Conservation (phyloP, 1,140 invertebrate species). For the Drosophila watanabei region DNA sequence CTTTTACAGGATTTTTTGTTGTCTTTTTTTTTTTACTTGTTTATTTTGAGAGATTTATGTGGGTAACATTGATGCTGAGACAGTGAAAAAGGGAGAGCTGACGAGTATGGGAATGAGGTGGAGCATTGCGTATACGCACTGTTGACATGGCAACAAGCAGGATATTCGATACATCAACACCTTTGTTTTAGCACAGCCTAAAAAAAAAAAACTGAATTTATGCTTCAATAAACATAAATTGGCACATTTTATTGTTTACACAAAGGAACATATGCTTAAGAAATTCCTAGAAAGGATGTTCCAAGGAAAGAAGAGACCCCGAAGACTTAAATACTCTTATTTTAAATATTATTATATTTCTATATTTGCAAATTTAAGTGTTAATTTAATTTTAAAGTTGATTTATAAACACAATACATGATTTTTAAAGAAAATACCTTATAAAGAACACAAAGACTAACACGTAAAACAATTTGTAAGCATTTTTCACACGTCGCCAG, state of each 20-base stretch:
- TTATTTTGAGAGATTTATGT: slow-evolving; percentile 73
- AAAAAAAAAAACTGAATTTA: slow-evolving; percentile 66
- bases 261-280: slow-evolving; percentile 62
- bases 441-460: neutral
- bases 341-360: neutral
- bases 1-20: slow-evolving; percentile 25
- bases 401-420: neutral
- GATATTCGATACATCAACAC: slow-evolving; percentile 59
- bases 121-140: slow-evolving; percentile 50
- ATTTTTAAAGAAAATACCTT: neutral
- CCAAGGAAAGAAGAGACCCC: neutral
- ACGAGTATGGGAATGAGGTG: slow-evolving; percentile 23
- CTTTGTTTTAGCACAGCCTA: slow-evolving; percentile 19
- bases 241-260: slow-evolving; percentile 69
- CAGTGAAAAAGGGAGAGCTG: slow-evolving; percentile 8
- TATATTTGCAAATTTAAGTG: neutral
- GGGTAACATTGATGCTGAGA: slow-evolving; percentile 60
- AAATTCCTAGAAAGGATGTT: slow-evolving; percentile 47
- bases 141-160: slow-evolving; percentile 39
- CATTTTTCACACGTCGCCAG: slow-evolving; percentile 43
- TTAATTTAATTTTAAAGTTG: neutral
- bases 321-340: slow-evolving; percentile 2
- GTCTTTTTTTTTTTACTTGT: slow-evolving; percentile 31
- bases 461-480: slow-evolving; percentile 37
- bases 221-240: slow-evolving; percentile 77